A percentile compares a stretch with the other conserved stretches of the same genome.
phyloP scores from a whole-genome alignment of 1,140 invertebrate species.

The Drosophila nasuta region DNA sequence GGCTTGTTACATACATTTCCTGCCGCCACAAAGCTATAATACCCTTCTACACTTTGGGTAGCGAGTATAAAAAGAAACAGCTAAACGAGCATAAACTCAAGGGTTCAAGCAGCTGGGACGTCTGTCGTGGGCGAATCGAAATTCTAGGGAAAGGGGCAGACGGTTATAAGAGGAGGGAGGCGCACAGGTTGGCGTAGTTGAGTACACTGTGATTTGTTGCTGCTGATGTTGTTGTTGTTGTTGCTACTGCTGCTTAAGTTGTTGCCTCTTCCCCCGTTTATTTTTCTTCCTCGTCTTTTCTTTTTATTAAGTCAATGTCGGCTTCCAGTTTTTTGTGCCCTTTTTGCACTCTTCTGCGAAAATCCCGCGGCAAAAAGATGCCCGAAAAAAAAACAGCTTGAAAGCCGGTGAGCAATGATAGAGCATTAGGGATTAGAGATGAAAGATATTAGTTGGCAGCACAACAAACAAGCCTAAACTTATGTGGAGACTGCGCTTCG shows the following conservation, averaged over 20 bases:
- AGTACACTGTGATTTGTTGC: conserved; percentile 65
- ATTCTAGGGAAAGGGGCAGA: not conserved
- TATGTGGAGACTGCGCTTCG: not conserved
- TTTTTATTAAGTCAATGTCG: conserved; percentile 41
- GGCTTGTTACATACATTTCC: too few species aligned
- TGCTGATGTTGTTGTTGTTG: conserved; percentile 27
- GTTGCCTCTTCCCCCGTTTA: conserved; percentile 17
- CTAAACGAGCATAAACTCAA: conserved; percentile 67
- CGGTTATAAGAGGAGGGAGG: not conserved
- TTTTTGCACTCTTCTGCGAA: not conserved
- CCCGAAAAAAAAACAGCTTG: conserved; percentile 9
- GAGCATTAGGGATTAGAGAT: conserved; percentile 28
- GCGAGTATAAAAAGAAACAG: conserved; percentile 27
- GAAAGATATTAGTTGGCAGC: conserved; percentile 1
- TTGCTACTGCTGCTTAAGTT: conserved; percentile 23
- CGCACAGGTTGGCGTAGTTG: conserved; percentile 40
- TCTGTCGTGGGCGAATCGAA: conserved; percentile 15
- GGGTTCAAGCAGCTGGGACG: conserved; percentile 38
- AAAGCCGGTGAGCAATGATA: conserved; percentile 11
- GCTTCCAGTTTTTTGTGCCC: conserved; percentile 24
- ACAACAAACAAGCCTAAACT: not conserved
- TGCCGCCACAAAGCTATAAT: too few species aligned
- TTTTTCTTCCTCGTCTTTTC: conserved; percentile 7
- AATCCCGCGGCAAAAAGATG: not conserved
- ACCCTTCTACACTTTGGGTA: too few species aligned